These are phyloP conservation scores for Serranus cabrilla DNA, from an alignment of 2,797 vertebrate genomes.

Conservation along the genomic window DNA sequence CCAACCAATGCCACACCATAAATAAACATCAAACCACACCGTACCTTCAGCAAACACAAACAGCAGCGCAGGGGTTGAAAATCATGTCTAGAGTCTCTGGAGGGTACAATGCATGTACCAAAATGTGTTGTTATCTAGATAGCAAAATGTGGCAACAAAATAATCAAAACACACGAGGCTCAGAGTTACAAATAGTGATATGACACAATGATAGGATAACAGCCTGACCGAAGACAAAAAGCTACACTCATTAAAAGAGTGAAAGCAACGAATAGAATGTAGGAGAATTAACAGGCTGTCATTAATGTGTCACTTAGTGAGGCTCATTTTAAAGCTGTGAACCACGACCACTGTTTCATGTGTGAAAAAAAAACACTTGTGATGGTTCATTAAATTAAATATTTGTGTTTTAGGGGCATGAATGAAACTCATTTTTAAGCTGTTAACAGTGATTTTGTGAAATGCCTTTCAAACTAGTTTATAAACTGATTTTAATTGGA, in stretches of 20 bases:
- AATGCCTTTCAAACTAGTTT: not conserved
- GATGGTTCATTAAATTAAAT: not conserved
- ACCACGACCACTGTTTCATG: not conserved
- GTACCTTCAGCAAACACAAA: slow-evolving; percentile 42
- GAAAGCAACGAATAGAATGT: not conserved
- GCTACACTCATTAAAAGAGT: not conserved
- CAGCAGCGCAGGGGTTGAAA: slow-evolving; percentile 9
- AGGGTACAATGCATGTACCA: not conserved
- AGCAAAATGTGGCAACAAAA: not conserved
- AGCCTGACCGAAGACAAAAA: not conserved
- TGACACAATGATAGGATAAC: not conserved
- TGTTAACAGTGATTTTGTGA: not conserved
- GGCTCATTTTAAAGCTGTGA: not conserved
- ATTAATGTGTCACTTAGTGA: slow-evolving; percentile 2
- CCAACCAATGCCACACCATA: slow-evolving; percentile 62
- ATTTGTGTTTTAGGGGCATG: slow-evolving; percentile 9
- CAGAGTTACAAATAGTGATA: not conserved
- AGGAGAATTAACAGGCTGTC: slow-evolving; percentile 4
- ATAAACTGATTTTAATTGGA: not conserved
- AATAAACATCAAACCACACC: slow-evolving; percentile 66
- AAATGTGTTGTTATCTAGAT: slow-evolving; percentile 2
- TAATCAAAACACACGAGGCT: not conserved
- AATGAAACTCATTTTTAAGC: not conserved
- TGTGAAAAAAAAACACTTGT: not conserved
- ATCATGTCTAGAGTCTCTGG: slow-evolving; percentile 6